These are phyloP conservation scores for Craterocephalus amniculus DNA, from an alignment of 2,797 vertebrate species.

Conservation along the genomic window DNA sequence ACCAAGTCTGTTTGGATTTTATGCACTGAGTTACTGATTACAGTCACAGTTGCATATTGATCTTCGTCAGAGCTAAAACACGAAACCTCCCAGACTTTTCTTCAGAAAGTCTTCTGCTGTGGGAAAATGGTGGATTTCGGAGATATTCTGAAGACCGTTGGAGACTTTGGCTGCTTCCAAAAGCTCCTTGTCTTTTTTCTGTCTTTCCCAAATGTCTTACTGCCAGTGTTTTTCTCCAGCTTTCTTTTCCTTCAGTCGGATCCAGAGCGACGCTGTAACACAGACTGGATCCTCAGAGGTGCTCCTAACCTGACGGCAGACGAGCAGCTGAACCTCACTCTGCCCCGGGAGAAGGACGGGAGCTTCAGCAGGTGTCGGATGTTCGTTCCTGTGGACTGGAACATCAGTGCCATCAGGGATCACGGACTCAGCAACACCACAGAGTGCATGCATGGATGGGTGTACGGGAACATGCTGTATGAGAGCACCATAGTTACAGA, in stretches of 20 bases:
- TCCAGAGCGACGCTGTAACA: conserved; percentile 83
- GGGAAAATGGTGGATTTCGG: conserved; percentile 52
- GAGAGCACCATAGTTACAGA: conserved; percentile 79
- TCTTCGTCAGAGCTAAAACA: not conserved
- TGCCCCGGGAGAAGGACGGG: conserved; percentile 76
- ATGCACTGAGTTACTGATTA: conserved; percentile 23
- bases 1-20: not conserved
- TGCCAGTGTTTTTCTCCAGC: conserved; percentile 26
- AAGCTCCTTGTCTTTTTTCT: conserved; percentile 35
- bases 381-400: conserved; percentile 83
- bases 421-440: conserved; percentile 80
- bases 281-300: conserved; percentile 81
- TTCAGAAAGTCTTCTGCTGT: not conserved
- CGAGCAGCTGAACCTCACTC: conserved; percentile 83
- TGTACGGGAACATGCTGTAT: conserved; percentile 74
- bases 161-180: conserved; percentile 62
- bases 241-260: conserved; percentile 28
- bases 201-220: conserved; percentile 11
- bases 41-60: conserved; percentile 46
- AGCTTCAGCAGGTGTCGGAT: conserved; percentile 82
- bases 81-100: not conserved
- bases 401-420: conserved; percentile 74
- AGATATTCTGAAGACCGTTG: conserved; percentile 33
- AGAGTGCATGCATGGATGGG: conserved; percentile 83
- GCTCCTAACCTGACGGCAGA: conserved; percentile 78